Base-by-base conservation (phyloP, 2,888 invertebrate genomes). In the Icerya purchasi region DNA sequence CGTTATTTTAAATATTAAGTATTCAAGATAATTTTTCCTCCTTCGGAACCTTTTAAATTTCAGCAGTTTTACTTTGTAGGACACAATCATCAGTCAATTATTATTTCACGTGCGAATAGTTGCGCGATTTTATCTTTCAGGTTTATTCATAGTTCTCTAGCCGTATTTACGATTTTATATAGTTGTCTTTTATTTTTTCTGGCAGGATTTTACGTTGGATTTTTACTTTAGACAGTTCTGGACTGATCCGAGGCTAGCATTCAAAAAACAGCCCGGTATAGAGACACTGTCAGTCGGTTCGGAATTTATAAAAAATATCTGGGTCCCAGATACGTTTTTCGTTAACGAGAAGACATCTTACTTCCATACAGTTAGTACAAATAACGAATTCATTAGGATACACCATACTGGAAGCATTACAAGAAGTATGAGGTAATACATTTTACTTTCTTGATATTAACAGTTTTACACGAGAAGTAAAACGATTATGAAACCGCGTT, bases 321-420 rank as follows among this genome's bases (percentile, higher is more conserved):
- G 98, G 98, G 96, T 97, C 69, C 97, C 97, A 68, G 97, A 98
- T 75, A 98, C 97, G 66, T 98, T 98, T 78, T 97, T 99, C 77
- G 97, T 97, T 70, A 98, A 98, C 75, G 98, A 98, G 78, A 99
- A 98, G 77, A 93, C 94, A 77, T 93, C 97, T 68, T 98, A 96
- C 79, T 94, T 98, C 76, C 98, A 98, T 78, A 91, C 92, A 75
- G 97, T 97, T 68, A 98, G 98, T 68, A 98, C 98, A 71, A 93
- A 93, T 77, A 98, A 98, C 78, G 97, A 94, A 78, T 94, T 94
- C 78, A 88, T 94, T 75, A 83, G 94, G 68, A 93, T 94, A 73
- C 88, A 90, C 75, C 85, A 91, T 74, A 87, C 88, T 69, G 94
- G 91, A 71, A 88, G 89, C 72, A 90, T 92, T 71, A 89, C 91